Percentiles rank a stretch among this genome's conserved stretches.
These are phyloP conservation scores for Tringa solitaria DNA, from an alignment of 2,113 vertebrate genomes.

Conservation along the genomic window DNA sequence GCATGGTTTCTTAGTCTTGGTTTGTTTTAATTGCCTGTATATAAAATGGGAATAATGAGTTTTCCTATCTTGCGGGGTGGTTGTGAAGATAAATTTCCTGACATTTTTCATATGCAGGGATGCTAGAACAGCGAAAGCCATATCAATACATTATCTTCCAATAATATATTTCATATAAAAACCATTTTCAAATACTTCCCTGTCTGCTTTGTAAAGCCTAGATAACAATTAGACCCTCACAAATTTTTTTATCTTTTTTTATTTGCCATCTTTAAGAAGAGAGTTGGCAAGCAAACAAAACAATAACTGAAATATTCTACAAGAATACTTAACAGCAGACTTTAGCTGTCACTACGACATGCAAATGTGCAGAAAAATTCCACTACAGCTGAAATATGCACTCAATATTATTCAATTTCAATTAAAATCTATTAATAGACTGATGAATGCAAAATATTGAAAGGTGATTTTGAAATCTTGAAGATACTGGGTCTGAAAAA, in stretches of 20 bases:
- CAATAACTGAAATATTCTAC: neutral
- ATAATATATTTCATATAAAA: neutral
- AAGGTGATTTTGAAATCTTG: neutral
- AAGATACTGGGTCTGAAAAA: neutral
- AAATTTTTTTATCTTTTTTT: neutral
- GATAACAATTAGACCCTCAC: neutral
- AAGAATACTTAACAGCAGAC: neutral
- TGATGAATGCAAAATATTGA: neutral
- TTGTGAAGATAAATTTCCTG: neutral
- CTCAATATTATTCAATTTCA: neutral
- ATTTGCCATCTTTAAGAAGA: neutral
- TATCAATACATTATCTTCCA: neutral
- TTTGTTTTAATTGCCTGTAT: neutral
- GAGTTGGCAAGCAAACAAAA: neutral
- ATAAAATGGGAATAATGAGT: neutral
- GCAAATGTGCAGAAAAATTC: neutral
- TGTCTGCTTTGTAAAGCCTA: neutral
- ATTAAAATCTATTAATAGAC: neutral
- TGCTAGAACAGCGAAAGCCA: neutral
- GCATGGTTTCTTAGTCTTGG: neutral
- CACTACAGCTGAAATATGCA: neutral
- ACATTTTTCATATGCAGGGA: neutral
- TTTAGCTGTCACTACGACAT: neutral
- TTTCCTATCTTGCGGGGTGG: neutral
- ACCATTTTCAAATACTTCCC: neutral